Conservation (phyloP, 2,888 invertebrate genomes). For the Clistopyga incitator region DNA sequence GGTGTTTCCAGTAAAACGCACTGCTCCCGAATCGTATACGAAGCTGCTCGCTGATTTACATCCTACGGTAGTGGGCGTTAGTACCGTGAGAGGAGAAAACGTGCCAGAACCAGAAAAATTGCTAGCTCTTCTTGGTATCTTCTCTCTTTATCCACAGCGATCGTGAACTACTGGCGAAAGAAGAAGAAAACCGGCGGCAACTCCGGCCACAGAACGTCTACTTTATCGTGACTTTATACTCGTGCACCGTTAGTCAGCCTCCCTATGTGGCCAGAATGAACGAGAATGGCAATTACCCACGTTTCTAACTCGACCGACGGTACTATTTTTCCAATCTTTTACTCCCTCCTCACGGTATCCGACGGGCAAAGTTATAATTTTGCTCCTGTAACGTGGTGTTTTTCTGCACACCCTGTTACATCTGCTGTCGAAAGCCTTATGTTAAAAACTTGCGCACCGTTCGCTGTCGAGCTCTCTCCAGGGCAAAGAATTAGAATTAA, state of each 20-base stretch:
- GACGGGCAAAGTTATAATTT: slow-evolving; percentile 40
- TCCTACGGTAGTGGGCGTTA: slow-evolving; percentile 12
- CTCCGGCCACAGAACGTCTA: slow-evolving; percentile 22
- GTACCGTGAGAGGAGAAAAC: slow-evolving; percentile 20
- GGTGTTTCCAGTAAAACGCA: slow-evolving; percentile 24
- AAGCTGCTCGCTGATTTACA: slow-evolving; percentile 60
- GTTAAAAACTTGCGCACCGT: no score
- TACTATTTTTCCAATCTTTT: slow-evolving; percentile 62
- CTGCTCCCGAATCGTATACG: slow-evolving; percentile 44
- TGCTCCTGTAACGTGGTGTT: no score
- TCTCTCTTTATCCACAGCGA: background rate
- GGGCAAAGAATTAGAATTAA: no score
- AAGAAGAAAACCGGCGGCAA: background rate
- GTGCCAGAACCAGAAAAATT: slow-evolving; percentile 42
- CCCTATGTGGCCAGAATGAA: slow-evolving; percentile 40
- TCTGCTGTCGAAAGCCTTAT: no score
- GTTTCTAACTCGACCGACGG: slow-evolving; percentile 55
- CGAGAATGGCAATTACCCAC: slow-evolving; percentile 64
- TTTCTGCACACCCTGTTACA: no score
- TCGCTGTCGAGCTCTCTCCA: no score
- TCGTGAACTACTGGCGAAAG: background rate
- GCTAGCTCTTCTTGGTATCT: slow-evolving; percentile 16
- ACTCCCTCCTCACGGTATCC: slow-evolving; percentile 7
- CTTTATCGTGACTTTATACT: slow-evolving; percentile 57
- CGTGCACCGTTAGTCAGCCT: slow-evolving; percentile 19